A percentile compares a stretch with the other conserved stretches of the same genome.
These are phyloP conservation scores for Struthio camelus DNA, from an alignment of 2,113 vertebrate genomes.

Conservation along the genomic window DNA sequence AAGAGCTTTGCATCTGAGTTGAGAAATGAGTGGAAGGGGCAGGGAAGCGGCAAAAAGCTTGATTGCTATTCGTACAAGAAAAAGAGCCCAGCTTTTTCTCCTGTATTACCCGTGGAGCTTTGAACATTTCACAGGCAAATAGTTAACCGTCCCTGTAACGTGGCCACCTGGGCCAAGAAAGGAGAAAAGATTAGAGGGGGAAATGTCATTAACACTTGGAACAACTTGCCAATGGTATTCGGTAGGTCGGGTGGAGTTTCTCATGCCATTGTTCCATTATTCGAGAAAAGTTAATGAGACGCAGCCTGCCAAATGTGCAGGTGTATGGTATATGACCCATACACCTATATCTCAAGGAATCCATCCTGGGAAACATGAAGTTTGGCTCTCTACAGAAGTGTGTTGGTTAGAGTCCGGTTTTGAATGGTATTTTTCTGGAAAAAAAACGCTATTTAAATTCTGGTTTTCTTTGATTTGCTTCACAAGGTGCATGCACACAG, in stretches of 20 bases:
- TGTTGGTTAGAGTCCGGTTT: neutral
- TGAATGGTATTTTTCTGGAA: neutral
- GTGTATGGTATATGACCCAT: neutral
- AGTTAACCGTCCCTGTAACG: neutral
- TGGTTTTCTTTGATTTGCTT: neutral
- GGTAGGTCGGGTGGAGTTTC: neutral
- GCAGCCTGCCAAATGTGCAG: neutral
- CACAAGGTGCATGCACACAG: neutral
- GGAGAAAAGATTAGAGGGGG: neutral
- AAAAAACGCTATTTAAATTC: neutral
- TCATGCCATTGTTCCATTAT: neutral
- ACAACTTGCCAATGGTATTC: neutral
- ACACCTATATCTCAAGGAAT: neutral
- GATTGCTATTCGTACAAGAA: neutral
- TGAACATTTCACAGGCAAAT: neutral
- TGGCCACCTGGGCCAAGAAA: neutral
- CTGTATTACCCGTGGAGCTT: neutral
- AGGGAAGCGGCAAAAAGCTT: neutral
- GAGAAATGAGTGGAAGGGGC: neutral
- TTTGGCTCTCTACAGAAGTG: neutral
- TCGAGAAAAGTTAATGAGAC: neutral
- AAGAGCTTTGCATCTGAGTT: fast-evolving
- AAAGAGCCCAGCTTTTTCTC: neutral
- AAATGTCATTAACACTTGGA: neutral
- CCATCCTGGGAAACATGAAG: neutral